Conservation (phyloP, 2,113 vertebrate genomes). For the Fulmarus glacialis region DNA sequence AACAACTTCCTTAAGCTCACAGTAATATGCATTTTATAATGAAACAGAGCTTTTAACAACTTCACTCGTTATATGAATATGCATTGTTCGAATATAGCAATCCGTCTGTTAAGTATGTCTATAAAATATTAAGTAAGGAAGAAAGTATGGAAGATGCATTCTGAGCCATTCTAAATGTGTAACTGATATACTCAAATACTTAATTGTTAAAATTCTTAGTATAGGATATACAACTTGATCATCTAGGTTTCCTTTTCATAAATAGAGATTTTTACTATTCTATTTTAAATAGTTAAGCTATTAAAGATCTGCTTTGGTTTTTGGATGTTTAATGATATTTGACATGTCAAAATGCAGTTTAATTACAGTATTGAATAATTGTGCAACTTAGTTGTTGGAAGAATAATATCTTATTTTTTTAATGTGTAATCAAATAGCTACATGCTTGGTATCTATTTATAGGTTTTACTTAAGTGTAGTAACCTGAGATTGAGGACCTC, state of each 20-base stretch:
- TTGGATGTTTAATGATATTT: conserved; percentile 45
- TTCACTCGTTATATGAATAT: neutral
- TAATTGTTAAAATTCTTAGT: neutral
- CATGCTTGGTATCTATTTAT: neutral
- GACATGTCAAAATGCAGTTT: conserved; percentile 9
- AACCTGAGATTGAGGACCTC: conserved; percentile 25
- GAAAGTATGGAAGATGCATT: neutral
- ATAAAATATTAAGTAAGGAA: neutral
- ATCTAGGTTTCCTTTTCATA: conserved; percentile 44
- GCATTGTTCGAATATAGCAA: neutral
- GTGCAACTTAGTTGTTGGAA: conserved; percentile 20
- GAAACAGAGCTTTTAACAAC: neutral
- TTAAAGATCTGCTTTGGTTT: conserved; percentile 50
- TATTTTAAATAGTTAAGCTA: conserved; percentile 58
- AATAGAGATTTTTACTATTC: conserved; percentile 16
- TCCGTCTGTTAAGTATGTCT: neutral
- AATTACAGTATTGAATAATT: conserved; percentile 1
- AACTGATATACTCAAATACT: conserved; percentile 1
- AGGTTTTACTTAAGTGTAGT: neutral
- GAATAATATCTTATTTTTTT: conserved; percentile 8
- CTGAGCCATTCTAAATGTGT: neutral
- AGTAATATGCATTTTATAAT: neutral
- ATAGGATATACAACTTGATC: conserved; percentile 12
- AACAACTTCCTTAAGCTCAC: neutral
- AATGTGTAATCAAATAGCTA: conserved; percentile 14